Percentiles rank a stretch among this genome's conserved stretches.
These are phyloP conservation scores for Drosophila siamana DNA, from an alignment of 2,888 invertebrate species.

Conservation along the genomic window DNA sequence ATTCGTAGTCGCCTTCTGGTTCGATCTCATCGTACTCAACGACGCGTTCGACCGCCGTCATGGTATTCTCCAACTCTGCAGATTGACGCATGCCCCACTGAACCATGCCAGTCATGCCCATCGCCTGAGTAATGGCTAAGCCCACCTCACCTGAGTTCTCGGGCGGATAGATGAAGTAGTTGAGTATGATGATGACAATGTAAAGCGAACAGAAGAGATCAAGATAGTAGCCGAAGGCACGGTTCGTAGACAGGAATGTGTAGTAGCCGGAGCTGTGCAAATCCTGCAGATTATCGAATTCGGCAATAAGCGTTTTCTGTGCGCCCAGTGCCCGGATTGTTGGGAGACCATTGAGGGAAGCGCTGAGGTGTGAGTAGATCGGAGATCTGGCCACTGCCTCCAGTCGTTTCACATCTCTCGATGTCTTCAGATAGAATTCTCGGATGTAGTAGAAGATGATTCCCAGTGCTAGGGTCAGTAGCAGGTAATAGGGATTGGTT, in stretches of 20 bases:
- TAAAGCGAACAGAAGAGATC: slow-evolving; percentile 95
- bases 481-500: slow-evolving; percentile 90
- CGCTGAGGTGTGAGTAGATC: slow-evolving; percentile 96
- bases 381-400: slow-evolving; percentile 95
- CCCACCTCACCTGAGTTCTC: slow-evolving; percentile 91
- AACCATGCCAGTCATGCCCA: slow-evolving; percentile 89
- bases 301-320: slow-evolving; percentile 91
- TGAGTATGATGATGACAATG: slow-evolving; percentile 93
- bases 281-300: slow-evolving; percentile 93
- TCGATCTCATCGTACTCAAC: slow-evolving; percentile 88
- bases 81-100: slow-evolving; percentile 96
- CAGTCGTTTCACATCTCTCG: slow-evolving; percentile 92
- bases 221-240: slow-evolving; percentile 97
- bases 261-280: slow-evolving; percentile 97
- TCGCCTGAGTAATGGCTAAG: slow-evolving; percentile 92
- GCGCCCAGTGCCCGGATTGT: slow-evolving; percentile 96
- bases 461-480: slow-evolving; percentile 90
- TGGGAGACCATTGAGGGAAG: slow-evolving; percentile 94
- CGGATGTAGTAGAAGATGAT: slow-evolving; percentile 91
- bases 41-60: slow-evolving; percentile 95
- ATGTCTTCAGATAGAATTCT: slow-evolving; percentile 91
- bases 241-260: slow-evolving; percentile 93
- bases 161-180: slow-evolving; percentile 90
- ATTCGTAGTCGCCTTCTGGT: slow-evolving; percentile 87
- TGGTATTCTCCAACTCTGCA: slow-evolving; percentile 94